Conservation (phyloP, 2,113 vertebrate genomes). For the Dromas ardeola region DNA sequence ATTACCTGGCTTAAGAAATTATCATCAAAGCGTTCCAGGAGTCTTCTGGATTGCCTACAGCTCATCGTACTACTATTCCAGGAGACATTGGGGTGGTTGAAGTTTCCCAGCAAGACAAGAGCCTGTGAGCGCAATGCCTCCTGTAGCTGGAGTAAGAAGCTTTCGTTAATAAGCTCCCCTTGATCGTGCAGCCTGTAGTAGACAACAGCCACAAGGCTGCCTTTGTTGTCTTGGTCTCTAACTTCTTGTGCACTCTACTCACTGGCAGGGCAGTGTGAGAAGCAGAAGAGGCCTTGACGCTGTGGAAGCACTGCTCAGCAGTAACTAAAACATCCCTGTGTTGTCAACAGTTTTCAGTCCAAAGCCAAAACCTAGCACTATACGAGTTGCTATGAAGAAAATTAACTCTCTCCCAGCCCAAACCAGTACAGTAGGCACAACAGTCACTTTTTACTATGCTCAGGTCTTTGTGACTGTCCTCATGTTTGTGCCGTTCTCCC, state of each 20-base stretch:
- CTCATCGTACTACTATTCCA: not conserved
- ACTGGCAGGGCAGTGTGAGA: accelerated
- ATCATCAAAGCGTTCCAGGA: not conserved
- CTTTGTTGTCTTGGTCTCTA: not conserved
- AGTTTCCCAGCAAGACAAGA: not conserved
- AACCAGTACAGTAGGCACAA: not conserved
- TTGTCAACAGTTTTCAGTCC: not conserved
- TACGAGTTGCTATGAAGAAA: not conserved
- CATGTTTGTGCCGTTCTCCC: not conserved
- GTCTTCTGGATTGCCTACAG: not conserved
- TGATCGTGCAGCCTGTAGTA: not conserved
- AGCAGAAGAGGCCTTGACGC: not conserved
- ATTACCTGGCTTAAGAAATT: not conserved
- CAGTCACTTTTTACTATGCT: not conserved
- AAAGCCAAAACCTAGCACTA: not conserved
- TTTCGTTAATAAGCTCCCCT: not conserved
- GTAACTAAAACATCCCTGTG: not conserved
- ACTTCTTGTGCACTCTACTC: not conserved
- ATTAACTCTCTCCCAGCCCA: not conserved
- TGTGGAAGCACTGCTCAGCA: not conserved
- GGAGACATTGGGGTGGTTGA: not conserved
- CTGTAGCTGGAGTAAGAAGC: not conserved
- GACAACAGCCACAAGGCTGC: not conserved
- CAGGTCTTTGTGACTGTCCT: not conserved
- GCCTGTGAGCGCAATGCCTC: not conserved